Base-by-base conservation (phyloP, 2,888 invertebrate species). In the Linhomoeus sp. region DNA sequence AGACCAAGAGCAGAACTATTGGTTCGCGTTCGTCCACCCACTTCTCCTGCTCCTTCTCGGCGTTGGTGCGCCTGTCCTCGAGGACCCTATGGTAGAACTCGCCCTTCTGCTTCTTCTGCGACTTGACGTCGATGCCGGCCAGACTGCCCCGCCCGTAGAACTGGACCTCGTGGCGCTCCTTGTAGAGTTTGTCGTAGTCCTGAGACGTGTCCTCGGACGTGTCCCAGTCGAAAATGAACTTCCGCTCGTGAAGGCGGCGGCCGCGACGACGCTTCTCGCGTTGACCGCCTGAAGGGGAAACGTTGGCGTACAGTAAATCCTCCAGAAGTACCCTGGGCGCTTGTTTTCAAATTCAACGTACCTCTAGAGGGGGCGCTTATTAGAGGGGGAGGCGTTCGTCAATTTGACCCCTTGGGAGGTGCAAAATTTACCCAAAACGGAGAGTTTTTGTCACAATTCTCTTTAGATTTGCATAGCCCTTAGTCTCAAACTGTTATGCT, bases 141-240 rank as follows among this genome's bases (percentile, higher is more conserved):
- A 97, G 77, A 65, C 94, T 87, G 14, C 97, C 97, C 50, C 97
- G 75, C 0, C 97, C 97, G 71, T 83, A 99, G 67, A 99, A 92
- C 69, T 92, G 90, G 5, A 88, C 84, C 69, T 90, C 85, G 70
- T 97, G 94, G 43, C 83, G 75, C 57, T 92, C 87, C 67, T 92
- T 94, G 63, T 97, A 99, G 23, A 99, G 71, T 50, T 79, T 77
- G 67, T 97, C 97, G 63, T 97, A 99, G 72, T 99, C 97, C 51
- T 81, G 79, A 2, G 90, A 87, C 0, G 97, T 99, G 62, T 99
- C 97, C 68, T 99, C 97, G 0, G 84, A 81, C 1, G 88, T 90
- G 70, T 99, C 97, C 97, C 97, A 99, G 69, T 99, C 97, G 68
- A 99, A 99, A 0, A 99, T 94, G 72, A 99, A 99, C 70, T 99